A percentile compares a stretch with the other conserved stretches of the same genome.
Conservation (phyloP, 92 coral and sea anemone genomes). For the Zoanthus sociatus region DNA sequence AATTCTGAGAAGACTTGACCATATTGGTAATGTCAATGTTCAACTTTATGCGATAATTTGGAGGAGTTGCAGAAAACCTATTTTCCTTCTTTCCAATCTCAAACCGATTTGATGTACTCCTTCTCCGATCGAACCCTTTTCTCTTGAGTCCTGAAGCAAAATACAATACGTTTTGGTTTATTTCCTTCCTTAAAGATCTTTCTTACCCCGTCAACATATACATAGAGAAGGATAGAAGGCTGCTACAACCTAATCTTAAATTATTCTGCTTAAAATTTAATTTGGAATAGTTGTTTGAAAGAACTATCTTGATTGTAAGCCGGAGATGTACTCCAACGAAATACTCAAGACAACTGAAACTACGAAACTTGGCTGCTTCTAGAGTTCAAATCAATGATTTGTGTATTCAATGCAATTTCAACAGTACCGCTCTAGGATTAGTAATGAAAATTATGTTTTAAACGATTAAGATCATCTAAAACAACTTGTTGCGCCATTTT, state of each 20-base stretch:
- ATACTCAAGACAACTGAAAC: not conserved
- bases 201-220: no score
- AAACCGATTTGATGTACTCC: no score
- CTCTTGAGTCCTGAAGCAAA: no score
- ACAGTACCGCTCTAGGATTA: not conserved
- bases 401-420: not conserved
- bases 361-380: not conserved
- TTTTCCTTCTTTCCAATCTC: not conserved
- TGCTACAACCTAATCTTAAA: not conserved
- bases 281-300: not conserved
- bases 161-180: no score
- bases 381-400: not conserved
- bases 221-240: no score
- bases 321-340: not conserved
- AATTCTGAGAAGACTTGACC: constrained; percentile 38
- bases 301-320: not conserved
- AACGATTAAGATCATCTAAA: not conserved
- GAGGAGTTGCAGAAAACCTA: not conserved
- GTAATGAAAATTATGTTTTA: not conserved
- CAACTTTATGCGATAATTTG: not conserved
- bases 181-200: no score
- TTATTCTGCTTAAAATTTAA: not conserved
- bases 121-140: no score
- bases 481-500: constrained; percentile 53
- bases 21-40: not conserved